Conservation (phyloP, 2,797 vertebrate species). For the Intellagama lesueurii region DNA sequence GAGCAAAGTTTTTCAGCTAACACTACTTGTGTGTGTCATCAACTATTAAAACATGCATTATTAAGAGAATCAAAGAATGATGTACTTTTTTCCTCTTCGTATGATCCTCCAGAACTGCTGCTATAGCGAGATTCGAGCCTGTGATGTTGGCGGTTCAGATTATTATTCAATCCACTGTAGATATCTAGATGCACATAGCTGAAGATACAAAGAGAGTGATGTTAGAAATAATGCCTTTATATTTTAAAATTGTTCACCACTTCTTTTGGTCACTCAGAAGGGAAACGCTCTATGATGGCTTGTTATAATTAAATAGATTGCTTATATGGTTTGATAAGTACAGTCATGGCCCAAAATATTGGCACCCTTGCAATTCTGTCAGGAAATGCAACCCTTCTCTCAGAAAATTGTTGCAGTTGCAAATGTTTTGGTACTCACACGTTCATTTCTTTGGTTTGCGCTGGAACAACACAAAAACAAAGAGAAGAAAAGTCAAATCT, state of each 20-base stretch:
- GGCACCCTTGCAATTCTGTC: no score
- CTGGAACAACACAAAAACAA: no score
- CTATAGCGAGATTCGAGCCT: constrained; percentile 98
- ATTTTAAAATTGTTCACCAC: background rate
- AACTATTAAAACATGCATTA: background rate
- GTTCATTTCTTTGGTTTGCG: no score
- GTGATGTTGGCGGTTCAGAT: constrained; percentile 96
- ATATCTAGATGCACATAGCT: constrained; percentile 94
- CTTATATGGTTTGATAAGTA: no score
- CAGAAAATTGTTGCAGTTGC: no score
- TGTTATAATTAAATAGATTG: no score
- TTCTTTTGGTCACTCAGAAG: background rate
- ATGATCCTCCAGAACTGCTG: constrained; percentile 99
- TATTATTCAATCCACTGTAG: constrained; percentile 93
- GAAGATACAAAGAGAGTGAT: constrained; percentile 47
- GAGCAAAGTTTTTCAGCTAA: background rate
- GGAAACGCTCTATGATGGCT: no score
- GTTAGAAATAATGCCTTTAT: background rate
- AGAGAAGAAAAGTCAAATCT: no score
- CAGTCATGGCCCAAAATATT: no score
- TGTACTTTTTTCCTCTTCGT: constrained; percentile 98
- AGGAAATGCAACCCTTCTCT: no score
- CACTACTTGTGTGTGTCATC: background rate
- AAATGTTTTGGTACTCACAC: no score
- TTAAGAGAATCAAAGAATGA: constrained; percentile 23